These are phyloP conservation scores for Hylaeus volcanicus DNA, from an alignment of 1,140 invertebrate species.

Conservation along the genomic window DNA sequence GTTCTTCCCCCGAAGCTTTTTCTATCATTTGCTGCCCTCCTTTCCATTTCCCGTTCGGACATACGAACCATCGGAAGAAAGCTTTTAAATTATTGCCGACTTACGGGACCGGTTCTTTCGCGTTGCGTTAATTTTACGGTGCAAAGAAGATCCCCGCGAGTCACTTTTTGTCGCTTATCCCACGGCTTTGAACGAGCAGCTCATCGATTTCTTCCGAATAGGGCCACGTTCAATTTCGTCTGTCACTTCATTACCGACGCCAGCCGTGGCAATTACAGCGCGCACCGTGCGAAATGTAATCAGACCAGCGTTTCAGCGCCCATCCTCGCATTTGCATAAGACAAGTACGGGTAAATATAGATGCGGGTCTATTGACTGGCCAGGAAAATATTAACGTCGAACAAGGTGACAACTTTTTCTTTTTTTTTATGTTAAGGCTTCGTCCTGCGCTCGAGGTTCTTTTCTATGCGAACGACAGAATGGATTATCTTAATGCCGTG, in stretches of 20 bases:
- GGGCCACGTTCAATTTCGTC: constrained; percentile 21
- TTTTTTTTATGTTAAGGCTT: neutral
- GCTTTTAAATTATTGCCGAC: constrained; percentile 56
- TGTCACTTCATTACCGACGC: constrained; percentile 25
- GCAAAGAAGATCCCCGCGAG: neutral
- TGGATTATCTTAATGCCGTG: neutral
- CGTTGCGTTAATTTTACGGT: constrained; percentile 43
- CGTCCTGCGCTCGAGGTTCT: neutral
- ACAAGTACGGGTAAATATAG: neutral
- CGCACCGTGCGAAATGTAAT: constrained; percentile 11
- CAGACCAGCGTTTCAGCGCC: neutral
- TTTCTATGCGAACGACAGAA: neutral
- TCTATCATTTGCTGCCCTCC: neutral
- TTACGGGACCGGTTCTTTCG: constrained; percentile 36
- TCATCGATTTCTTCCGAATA: constrained; percentile 40
- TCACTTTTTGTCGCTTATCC: constrained; percentile 39
- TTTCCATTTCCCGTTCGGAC: neutral
- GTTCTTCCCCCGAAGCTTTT: neutral
- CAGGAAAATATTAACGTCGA: neutral
- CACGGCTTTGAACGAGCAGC: neutral
- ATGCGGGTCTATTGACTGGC: too few species aligned
- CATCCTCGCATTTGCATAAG: constrained; percentile 9
- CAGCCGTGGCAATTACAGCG: constrained; percentile 6
- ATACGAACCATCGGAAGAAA: constrained; percentile 25
- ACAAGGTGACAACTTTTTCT: neutral